These are phyloP conservation scores for Rutpela maculata DNA, from an alignment of 2,888 invertebrate genomes.

Conservation along the genomic window DNA sequence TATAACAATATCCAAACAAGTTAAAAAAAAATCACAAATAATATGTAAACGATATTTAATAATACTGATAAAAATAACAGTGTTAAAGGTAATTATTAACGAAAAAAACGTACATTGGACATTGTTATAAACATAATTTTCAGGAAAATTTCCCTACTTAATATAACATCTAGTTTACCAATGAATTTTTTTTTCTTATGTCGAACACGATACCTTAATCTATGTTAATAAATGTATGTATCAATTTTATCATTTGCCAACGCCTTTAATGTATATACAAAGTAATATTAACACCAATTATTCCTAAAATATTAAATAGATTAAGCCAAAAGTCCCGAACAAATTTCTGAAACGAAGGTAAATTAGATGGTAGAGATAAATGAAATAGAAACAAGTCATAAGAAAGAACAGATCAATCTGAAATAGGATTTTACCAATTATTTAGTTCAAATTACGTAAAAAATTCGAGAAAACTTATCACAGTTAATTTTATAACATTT, in stretches of 20 bases:
- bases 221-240: constrained; percentile 56
- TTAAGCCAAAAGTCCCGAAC: constrained; percentile 27
- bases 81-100: constrained; percentile 34
- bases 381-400: not conserved
- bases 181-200: constrained; percentile 67
- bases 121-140: constrained; percentile 66
- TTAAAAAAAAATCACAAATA: constrained; percentile 25
- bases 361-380: not conserved
- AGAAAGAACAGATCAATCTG: not conserved
- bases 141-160: constrained; percentile 68
- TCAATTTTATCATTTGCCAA: constrained; percentile 55
- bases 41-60: constrained; percentile 48
- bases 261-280: constrained; percentile 35
- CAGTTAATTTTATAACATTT: constrained; percentile 38
- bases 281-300: constrained; percentile 42
- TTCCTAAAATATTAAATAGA: constrained; percentile 27
- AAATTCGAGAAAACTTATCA: constrained; percentile 42
- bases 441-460: not conserved
- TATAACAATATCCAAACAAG: constrained; percentile 57
- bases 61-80: constrained; percentile 55
- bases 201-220: constrained; percentile 71
- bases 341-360: not conserved
- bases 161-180: constrained; percentile 71
- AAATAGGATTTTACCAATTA: constrained; percentile 5
- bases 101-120: constrained; percentile 49